These are phyloP conservation scores for Boloria euphrosyne DNA, from an alignment of 2,888 invertebrate genomes.

Conservation along the genomic window DNA sequence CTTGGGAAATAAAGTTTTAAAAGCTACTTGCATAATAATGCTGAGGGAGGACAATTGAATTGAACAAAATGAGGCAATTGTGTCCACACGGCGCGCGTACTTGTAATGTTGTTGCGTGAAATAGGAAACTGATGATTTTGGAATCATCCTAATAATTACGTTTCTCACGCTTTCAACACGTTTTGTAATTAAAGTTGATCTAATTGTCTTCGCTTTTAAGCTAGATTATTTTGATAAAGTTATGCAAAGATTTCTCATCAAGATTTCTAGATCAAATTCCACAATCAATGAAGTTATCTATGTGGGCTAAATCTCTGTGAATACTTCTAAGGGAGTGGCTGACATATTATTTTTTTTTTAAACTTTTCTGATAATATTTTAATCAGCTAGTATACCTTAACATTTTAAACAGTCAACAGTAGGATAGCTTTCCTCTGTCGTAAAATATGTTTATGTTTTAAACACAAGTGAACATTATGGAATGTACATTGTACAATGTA, in stretches of 20 bases:
- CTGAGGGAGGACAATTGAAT: constrained; percentile 42
- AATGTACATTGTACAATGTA: no score
- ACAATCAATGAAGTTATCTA: no score
- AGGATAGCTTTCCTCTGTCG: constrained; percentile 15
- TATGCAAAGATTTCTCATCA: neutral
- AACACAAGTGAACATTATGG: constrained; percentile 24
- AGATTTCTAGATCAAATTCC: neutral
- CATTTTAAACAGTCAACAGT: neutral
- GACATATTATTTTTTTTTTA: no score
- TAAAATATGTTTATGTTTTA: constrained; percentile 26
- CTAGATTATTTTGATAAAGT: constrained; percentile 1
- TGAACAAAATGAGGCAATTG: constrained; percentile 43
- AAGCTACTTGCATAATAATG: constrained; percentile 11
- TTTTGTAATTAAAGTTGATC: constrained; percentile 19
- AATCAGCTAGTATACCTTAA: neutral
- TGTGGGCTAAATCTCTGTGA: no score
- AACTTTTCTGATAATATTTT: no score
- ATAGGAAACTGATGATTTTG: constrained; percentile 42
- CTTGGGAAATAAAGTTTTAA: constrained; percentile 4
- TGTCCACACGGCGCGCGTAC: constrained; percentile 34
- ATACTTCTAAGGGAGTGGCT: no score
- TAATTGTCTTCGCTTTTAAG: constrained; percentile 13
- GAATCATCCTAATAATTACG: constrained; percentile 37
- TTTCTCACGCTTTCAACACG: constrained; percentile 44
- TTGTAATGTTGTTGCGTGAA: constrained; percentile 36